Evolutionary conservation across 2,797 vertebrate genomes (phyloP), one percentile per base, ranked within the genome.

Genomic region (Linurgus olivaceus): DNA sequence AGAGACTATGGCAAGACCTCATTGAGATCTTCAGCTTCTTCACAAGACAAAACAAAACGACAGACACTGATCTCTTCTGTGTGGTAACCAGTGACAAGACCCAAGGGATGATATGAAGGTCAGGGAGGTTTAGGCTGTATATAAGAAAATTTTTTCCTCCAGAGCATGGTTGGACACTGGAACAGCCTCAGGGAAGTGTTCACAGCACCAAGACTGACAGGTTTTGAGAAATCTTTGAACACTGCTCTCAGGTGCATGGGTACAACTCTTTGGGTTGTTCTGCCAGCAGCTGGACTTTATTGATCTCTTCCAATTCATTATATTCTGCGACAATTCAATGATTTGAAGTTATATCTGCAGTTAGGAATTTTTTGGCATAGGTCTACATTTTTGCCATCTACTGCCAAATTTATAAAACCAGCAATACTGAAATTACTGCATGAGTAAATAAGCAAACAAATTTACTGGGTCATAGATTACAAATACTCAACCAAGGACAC

Each of bases 1-100:
- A 74, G 28, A 71, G 24, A 11, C 4, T 45, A n/a, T 33, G 20
- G 10, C 24, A 58, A 70, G 24, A 38, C 13, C 28, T 29, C 12
- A 29, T 17, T 14, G 17, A 33, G 8, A 7, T 26, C 24, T 45
- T 57, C 29, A 50, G 13, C 5, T 31, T 50, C 23, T 57, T 76
- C 38, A 51, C 0, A 0, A 76, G 17, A 21, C 0, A 0, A 51
- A 57, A 25, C 2, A 16, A 17, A 63, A 28, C 0, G 0, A 50
- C 12, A 57, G 29, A 17, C 29, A 58, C 14, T 26, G 37, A 51
- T 51, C 24, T 55, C n/a, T 57, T 57, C 37, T 38, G n/a, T 31
- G 24, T 17, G 33, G 25, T n/a, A 29, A 51, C n/a, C 44, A 58
- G 47, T 3, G 33, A 65, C 21, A 33, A 29, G 6, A 70, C 9